Evolutionary conservation across 2,888 invertebrate species (phyloP), one percentile per base, ranked within the genome.

Genomic region (Sceliomorpha sp.): DNA sequence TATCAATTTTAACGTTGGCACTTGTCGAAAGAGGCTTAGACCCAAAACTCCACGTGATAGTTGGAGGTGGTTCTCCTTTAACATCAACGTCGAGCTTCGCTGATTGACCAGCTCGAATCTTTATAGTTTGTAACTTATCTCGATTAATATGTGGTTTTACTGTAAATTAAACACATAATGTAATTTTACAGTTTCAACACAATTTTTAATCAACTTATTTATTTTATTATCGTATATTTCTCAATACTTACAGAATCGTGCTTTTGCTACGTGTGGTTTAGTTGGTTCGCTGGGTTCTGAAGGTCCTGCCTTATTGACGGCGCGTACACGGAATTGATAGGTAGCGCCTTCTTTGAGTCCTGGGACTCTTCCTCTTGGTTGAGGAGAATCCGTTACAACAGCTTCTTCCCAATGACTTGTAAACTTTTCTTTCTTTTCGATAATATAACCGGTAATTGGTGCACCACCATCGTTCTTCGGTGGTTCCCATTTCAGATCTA

Each of bases 141-240:
- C 98, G 94, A 88, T 98, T 98, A 87, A 99, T 99, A 77, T 92
- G 91, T 39, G 99, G 99, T 89, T 98, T 97, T 86, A 98, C 97
- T 97, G 90, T 42, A 73, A 72, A 8, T 32, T 13, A 26, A 51
- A 24, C 5, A 4, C 5, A 20, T 20, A 5, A 5, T 20, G 20
- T 20, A 20, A 20, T 20, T n/a, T n/a, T n/a, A n/a, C n/a, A n/a
- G n/a, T n/a, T n/a, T n/a, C n/a, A n/a, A n/a, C n/a, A n/a, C n/a
- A n/a, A n/a, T n/a, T n/a, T n/a, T n/a, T n/a, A n/a, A n/a, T n/a
- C n/a, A n/a, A n/a, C n/a, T n/a, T n/a, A n/a, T n/a, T n/a, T n/a
- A n/a, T n/a, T n/a, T n/a, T n/a, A n/a, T n/a, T n/a, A 20, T 20
- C 2, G 20, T 2, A 20, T 20, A 15, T 14, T 15, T 3, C n/a